Base-by-base conservation (phyloP, 2,797 vertebrate genomes). In the Cryptoprocta ferox region DNA sequence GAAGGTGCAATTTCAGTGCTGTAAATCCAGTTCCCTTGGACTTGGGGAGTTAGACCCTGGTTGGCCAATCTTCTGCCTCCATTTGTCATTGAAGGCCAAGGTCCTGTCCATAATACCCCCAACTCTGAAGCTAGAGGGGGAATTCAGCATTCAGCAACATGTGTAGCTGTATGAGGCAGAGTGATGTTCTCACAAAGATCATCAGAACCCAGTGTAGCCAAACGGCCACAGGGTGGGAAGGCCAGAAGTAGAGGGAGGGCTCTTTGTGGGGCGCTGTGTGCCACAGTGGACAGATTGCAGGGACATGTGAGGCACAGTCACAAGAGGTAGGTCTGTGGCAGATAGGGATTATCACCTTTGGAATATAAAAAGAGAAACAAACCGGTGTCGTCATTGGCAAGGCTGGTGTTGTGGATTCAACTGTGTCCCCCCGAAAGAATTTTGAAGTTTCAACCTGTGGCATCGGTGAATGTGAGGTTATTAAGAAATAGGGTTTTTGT, bases 41-140 rank as follows among this genome's bases (percentile, higher is more conserved):
- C n/a, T 90, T 59, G 48, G 4, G 32, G 39, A 84, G 26, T 68
- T 15, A 83, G 81, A 94, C 6, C 39, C 21, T 84, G 50, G 32
- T 45, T 42, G 39, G 32, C 71, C 50, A 91, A 53, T 8, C 7
- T 11, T 84, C 16, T 73, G 21, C 59, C 61, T 95, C 80, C 0
- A 45, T 80, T 96, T 95, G 30, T 93, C 30, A 59, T 50, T 89
- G 48, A 81, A 78, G 50, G 32, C 15, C 42, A 92, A 84, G 26
- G 53, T 81, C 7, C 37, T 11, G 83, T 42, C 4, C 59, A 5
- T 13, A 28, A 19, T 80, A 45, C 59, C 13, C n/a, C 30, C 11
- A 59, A 13, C 56, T 6, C n/a, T 8, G n/a, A 89, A 24, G 28
- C 6, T 70, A 83, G 30, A 45, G 26, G 63, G 39, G 8, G n/a